phyloP scores from a whole-genome alignment of 2,797 vertebrate genomes.

The Ctenopoma kingsleyae region DNA sequence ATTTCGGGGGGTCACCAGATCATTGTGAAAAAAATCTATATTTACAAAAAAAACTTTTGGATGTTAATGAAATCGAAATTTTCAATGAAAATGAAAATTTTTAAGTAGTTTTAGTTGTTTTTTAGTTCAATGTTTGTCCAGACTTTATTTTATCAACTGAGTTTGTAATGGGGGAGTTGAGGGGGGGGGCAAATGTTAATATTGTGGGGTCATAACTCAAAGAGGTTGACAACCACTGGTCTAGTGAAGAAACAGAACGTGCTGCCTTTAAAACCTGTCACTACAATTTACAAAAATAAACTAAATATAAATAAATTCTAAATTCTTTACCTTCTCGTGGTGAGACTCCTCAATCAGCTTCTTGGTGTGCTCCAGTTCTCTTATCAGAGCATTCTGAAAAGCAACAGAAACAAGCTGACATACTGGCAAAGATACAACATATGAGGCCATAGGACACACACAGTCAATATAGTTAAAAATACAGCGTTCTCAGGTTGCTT shows the following conservation, averaged over 20 bases:
- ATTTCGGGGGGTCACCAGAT: no score
- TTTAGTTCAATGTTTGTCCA: no score
- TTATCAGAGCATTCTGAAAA: constrained; percentile 91
- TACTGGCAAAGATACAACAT: neutral
- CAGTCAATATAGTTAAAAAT: neutral
- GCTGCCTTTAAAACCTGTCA: neutral
- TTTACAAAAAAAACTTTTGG: no score
- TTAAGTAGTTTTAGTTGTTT: no score
- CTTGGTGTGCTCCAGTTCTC: constrained; percentile 93
- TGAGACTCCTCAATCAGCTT: constrained; percentile 95
- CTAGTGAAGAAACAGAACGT: neutral
- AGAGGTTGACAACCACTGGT: no score
- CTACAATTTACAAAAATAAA: neutral
- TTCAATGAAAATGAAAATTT: no score
- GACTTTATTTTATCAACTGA: no score
- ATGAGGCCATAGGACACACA: neutral
- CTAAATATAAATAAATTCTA: neutral
- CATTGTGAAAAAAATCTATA: no score
- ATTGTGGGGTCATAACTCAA: no score
- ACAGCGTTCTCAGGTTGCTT: neutral
- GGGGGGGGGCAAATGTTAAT: no score
- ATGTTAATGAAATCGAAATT: no score
- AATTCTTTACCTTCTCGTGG: constrained; percentile 91
- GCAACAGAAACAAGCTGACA: constrained; percentile 13
- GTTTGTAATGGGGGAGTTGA: no score